These are phyloP conservation scores for Bombyx mori DNA, from an alignment of 1,140 invertebrate species.

Conservation along the genomic window DNA sequence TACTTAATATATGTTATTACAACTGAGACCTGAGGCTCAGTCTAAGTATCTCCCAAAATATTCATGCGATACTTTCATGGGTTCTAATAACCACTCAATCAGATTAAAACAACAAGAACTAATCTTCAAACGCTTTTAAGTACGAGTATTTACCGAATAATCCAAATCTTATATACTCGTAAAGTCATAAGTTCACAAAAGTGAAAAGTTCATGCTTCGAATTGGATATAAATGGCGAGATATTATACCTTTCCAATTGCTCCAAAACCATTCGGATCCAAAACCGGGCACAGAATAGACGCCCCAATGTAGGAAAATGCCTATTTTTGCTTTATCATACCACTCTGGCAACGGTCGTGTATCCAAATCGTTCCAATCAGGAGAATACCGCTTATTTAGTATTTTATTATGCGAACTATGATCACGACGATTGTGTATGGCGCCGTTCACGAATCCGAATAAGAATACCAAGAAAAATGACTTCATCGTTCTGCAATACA, in stretches of 20 bases:
- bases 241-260: constrained; percentile 77
- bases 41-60: no score
- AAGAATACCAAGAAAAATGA: constrained; percentile 7
- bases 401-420: neutral
- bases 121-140: no score
- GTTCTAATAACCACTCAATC: no score
- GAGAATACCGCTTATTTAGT: constrained; percentile 34
- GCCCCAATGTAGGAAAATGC: constrained; percentile 96
- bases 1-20: no score
- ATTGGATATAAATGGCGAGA: neutral
- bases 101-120: no score
- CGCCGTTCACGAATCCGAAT: constrained; percentile 4
- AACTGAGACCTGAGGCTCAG: no score
- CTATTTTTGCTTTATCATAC: constrained; percentile 93
- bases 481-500: constrained; percentile 14
- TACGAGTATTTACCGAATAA: no score
- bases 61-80: no score
- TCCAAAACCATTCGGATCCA: constrained; percentile 92
- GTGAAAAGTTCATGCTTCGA: no score
- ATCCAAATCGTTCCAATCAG: constrained; percentile 89
- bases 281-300: constrained; percentile 91
- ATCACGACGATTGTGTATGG: neutral
- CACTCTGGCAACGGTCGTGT: constrained; percentile 84
- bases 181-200: no score
- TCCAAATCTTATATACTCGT: no score